Evolutionary conservation across 2,113 vertebrate genomes (phyloP).

Genomic region (Poeciliopsis occidentalis): DNA sequence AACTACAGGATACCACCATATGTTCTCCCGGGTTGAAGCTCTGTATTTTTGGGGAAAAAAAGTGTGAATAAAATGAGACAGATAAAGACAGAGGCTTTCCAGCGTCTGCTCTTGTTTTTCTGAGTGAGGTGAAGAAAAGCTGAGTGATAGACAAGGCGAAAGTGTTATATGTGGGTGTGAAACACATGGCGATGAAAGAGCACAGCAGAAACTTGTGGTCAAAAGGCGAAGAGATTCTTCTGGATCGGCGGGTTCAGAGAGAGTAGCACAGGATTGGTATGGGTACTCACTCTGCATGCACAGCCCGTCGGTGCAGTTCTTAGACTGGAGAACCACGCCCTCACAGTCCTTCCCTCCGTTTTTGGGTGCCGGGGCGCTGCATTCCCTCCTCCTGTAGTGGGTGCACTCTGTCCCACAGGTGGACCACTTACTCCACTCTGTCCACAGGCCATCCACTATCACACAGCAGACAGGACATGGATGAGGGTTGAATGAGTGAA

Average conservation of each 20-base stretch:
- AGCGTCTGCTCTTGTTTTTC: constrained; percentile 49
- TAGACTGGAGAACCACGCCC: constrained; percentile 94
- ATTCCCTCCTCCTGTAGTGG: constrained; percentile 96
- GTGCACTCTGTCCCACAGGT: constrained; percentile 97
- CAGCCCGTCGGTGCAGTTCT: constrained; percentile 97
- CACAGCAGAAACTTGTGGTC: constrained; percentile 50
- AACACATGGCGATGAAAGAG: constrained; percentile 61
- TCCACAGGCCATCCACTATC: constrained; percentile 97
- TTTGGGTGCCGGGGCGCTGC: constrained; percentile 89
- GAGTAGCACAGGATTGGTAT: constrained; percentile 62
- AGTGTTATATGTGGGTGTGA: constrained; percentile 46
- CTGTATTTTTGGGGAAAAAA: constrained; percentile 20
- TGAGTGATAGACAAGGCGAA: constrained; percentile 43
- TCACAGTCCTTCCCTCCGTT: constrained; percentile 97
- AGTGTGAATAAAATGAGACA: constrained; percentile 31
- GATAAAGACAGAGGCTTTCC: constrained; percentile 20
- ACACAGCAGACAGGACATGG: constrained; percentile 66
- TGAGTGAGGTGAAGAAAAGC: constrained; percentile 48
- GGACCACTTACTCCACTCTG: constrained; percentile 98
- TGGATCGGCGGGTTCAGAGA: constrained; percentile 59
- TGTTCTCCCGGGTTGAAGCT: not conserved
- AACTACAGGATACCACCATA: not conserved
- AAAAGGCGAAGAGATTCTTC: constrained; percentile 44
- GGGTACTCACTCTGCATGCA: constrained; percentile 97
- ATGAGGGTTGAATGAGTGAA: constrained; percentile 41